Conservation (phyloP, 2,113 vertebrate genomes). For the Heloderma charlesbogerti region DNA sequence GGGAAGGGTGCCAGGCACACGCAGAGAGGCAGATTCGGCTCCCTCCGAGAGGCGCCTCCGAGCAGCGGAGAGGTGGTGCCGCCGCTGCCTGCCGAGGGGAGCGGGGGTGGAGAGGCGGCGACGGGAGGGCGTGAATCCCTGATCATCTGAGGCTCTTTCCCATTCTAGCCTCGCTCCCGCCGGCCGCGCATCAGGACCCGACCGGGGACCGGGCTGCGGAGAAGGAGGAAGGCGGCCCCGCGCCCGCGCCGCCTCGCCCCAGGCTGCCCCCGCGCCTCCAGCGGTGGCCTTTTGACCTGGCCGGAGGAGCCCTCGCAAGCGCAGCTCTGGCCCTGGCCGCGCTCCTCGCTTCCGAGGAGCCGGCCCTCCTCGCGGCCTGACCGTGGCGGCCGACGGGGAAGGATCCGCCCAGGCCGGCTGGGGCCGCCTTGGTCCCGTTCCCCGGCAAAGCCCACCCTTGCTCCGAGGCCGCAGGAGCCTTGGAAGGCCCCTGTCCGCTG, state of each 20-base stretch:
- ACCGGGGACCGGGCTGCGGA: no score
- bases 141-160: background rate
- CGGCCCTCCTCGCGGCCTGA: background rate
- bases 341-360: background rate
- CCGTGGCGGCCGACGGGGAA: background rate
- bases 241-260: no score
- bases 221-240: no score
- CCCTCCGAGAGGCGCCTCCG: background rate
- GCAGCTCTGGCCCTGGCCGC: rapidly evolving
- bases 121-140: background rate
- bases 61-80: background rate
- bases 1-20: background rate
- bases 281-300: background rate
- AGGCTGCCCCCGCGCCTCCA: no score
- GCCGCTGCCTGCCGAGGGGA: background rate
- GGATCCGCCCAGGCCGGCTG: background rate
- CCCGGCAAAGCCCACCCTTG: background rate
- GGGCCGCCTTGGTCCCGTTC: background rate
- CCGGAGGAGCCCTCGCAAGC: background rate
- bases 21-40: background rate
- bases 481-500: no score
- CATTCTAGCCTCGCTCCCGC: background rate
- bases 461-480: background rate
- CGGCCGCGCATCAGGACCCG: background rate
- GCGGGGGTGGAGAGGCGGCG: background rate